Conservation (phyloP, 2,797 vertebrate species). For the Anas capensis region DNA sequence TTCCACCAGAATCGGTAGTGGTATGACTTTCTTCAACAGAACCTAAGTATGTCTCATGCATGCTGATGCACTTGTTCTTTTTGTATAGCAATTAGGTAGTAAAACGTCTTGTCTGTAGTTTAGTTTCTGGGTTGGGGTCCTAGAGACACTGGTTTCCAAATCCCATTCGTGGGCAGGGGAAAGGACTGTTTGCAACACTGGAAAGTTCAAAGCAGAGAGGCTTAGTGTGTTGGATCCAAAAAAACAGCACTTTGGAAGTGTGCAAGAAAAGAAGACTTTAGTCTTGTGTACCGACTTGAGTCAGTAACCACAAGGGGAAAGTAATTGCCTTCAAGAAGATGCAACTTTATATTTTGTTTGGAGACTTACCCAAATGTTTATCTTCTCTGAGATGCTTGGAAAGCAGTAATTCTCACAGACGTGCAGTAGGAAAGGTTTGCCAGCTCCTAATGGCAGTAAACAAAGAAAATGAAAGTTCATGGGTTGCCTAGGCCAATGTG, state of each 20-base stretch:
- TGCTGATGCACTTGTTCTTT: not conserved
- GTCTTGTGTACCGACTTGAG: not conserved
- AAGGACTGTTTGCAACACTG: not conserved
- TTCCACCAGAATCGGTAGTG: not conserved
- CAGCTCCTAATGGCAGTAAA: not conserved
- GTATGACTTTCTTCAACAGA: not conserved
- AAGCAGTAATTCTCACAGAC: not conserved
- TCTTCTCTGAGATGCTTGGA: slow-evolving; percentile 37
- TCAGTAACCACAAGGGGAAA: not conserved
- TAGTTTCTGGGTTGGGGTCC: not conserved
- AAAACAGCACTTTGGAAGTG: not conserved
- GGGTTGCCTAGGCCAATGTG: not conserved
- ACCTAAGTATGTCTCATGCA: not conserved
- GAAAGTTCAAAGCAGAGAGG: not conserved
- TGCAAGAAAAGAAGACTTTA: not conserved
- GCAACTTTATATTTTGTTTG: not conserved
- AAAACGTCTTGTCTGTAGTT: not conserved
- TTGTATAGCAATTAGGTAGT: not conserved
- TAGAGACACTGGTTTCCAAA: not conserved
- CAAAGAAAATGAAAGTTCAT: slow-evolving; percentile 17
- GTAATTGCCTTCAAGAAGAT: not conserved
- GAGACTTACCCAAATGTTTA: not conserved
- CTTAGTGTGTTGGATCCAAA: not conserved
- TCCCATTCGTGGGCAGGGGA: rapidly evolving
- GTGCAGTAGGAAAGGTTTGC: not conserved